Evolutionary conservation across 2,888 invertebrate species (phyloP).

Genomic region (Coenonympha glycerion): DNA sequence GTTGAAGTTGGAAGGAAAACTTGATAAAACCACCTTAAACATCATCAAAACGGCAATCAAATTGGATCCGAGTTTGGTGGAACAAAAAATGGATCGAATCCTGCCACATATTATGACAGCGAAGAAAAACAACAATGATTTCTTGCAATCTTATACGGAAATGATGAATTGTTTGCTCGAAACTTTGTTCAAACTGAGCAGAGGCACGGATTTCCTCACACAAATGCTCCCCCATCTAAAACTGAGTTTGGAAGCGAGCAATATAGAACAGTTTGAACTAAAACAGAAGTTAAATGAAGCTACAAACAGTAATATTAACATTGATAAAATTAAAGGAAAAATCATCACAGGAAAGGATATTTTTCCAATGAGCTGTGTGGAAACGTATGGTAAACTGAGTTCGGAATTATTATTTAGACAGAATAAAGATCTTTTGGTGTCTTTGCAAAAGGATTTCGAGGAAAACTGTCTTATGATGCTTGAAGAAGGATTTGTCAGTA

Average conservation of each 20-base stretch:
- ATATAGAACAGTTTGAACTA: conserved; percentile 55
- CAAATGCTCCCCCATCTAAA: conserved; percentile 60
- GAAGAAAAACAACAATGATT: conserved; percentile 45
- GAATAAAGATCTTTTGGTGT: conserved; percentile 55
- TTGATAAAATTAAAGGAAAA: conserved; percentile 48
- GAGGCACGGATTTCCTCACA: conserved; percentile 54
- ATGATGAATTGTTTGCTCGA: conserved; percentile 60
- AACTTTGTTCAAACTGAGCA: conserved; percentile 62
- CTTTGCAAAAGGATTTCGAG: conserved; percentile 58
- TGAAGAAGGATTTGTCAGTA: conserved; percentile 57
- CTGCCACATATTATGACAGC: conserved; percentile 56
- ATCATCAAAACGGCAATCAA: conserved; percentile 58
- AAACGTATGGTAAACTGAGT: conserved; percentile 57
- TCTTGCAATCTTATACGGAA: conserved; percentile 46
- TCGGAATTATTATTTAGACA: conserved; percentile 68
- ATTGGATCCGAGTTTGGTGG: conserved; percentile 61
- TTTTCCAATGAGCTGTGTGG: conserved; percentile 54
- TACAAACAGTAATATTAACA: conserved; percentile 33
- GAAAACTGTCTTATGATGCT: conserved; percentile 54
- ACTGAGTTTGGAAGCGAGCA: conserved; percentile 46
- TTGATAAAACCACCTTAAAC: conserved; percentile 52
- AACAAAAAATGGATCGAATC: conserved; percentile 53
- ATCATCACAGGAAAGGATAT: conserved; percentile 53
- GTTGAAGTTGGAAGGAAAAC: conserved; percentile 55
- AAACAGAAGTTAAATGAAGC: conserved; percentile 41